These are phyloP conservation scores for Elachura formosa DNA, from an alignment of 2,113 vertebrate species.

Conservation along the genomic window DNA sequence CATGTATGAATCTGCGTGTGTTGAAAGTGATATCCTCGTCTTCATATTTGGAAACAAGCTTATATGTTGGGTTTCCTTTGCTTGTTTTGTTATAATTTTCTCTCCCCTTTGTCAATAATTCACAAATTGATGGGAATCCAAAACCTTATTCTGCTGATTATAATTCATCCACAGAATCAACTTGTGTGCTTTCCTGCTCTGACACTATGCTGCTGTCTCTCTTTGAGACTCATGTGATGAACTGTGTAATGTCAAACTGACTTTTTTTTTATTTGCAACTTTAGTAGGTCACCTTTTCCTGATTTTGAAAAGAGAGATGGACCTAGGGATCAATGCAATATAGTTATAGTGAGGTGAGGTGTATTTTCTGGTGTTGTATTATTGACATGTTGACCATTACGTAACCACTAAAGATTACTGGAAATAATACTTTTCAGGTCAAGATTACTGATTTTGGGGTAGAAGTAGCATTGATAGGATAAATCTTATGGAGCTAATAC, in stretches of 20 bases:
- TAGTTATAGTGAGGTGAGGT: background rate
- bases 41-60: background rate
- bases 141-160: background rate
- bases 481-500: background rate
- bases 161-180: background rate
- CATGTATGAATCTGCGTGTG: background rate
- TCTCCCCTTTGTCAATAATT: background rate
- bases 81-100: background rate
- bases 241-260: background rate
- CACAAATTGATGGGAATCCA: background rate
- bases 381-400: background rate
- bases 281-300: background rate
- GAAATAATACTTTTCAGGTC: background rate
- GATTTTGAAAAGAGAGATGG: background rate
- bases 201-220: background rate
- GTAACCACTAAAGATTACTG: constrained; percentile 33
- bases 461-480: background rate
- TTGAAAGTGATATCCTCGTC: background rate
- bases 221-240: background rate
- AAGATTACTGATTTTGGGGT: constrained; percentile 10
- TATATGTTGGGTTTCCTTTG: background rate
- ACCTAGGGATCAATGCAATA: background rate
- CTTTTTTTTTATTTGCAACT: background rate
- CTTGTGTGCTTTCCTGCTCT: background rate
- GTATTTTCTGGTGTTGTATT: constrained; percentile 13